These are phyloP conservation scores for Hydrozoanthus tunicans DNA, from an alignment of 64 coral and sea anemone genomes.

Conservation along the genomic window DNA sequence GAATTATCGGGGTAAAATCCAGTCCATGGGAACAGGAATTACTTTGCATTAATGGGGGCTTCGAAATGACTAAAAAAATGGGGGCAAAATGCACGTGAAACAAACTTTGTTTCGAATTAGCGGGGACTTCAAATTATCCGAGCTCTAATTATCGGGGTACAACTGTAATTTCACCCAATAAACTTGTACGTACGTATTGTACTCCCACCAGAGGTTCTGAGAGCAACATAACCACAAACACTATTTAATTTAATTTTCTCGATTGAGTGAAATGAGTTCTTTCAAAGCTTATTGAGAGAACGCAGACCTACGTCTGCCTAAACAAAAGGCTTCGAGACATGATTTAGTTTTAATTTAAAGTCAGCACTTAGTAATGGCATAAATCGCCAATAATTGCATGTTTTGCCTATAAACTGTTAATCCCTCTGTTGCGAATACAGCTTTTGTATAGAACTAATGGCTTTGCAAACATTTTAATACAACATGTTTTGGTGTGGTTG, in stretches of 20 bases:
- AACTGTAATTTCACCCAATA: no score
- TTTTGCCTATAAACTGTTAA: slow-evolving; percentile 40
- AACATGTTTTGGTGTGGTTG: slow-evolving; percentile 31
- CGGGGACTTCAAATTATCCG: no score
- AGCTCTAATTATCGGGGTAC: no score
- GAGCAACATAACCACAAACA: slow-evolving; percentile 24
- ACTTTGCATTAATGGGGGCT: no score
- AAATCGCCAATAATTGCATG: slow-evolving; percentile 45
- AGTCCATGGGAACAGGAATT: no score
- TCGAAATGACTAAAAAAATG: no score
- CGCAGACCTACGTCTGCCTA: neutral
- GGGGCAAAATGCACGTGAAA: no score
- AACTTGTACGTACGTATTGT: neutral
- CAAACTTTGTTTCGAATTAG: no score
- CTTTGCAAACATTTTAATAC: slow-evolving; percentile 15
- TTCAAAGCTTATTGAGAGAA: slow-evolving; percentile 21
- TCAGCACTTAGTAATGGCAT: slow-evolving; percentile 23
- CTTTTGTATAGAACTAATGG: slow-evolving; percentile 44
- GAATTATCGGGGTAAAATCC: no score
- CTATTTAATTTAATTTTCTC: neutral
- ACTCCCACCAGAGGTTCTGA: slow-evolving; percentile 8
- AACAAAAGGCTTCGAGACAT: neutral
- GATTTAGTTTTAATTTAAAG: slow-evolving; percentile 12
- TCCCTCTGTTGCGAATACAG: slow-evolving; percentile 14
- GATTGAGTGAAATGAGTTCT: neutral